A percentile compares a stretch with the other conserved stretches of the same genome.
Evolutionary conservation across 2,113 vertebrate genomes (phyloP).

Genomic region (Mobula birostris): DNA sequence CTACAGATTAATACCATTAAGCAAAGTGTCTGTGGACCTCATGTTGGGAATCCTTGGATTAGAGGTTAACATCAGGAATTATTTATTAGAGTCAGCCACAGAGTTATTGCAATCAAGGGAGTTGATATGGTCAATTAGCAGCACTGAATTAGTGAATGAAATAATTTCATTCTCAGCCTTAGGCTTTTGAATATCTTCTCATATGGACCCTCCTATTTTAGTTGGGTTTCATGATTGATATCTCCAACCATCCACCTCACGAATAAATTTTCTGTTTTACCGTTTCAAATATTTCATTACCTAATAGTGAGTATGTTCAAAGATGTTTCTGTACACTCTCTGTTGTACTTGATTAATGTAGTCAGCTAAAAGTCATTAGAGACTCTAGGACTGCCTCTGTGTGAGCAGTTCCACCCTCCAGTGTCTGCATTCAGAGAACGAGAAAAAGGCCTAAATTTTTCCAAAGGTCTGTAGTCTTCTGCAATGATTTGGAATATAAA

Average conservation of each 20-base stretch:
- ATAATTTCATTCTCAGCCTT: neutral
- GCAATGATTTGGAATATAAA: neutral
- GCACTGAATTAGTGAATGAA: neutral
- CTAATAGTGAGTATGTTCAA: neutral
- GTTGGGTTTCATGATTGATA: neutral
- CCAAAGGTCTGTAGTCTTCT: neutral
- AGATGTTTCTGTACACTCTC: neutral
- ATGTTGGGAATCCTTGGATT: too few relatives aligned
- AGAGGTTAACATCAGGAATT: too few relatives aligned
- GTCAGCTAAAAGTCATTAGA: neutral
- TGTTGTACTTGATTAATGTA: too few relatives aligned
- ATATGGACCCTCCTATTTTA: neutral
- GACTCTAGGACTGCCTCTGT: neutral
- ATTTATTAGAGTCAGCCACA: too few relatives aligned
- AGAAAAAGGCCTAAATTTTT: neutral
- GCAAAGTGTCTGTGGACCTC: too few relatives aligned
- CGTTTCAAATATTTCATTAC: neutral
- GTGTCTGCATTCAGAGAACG: neutral
- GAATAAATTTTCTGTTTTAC: neutral
- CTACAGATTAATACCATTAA: too few relatives aligned
- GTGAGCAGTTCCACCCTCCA: neutral
- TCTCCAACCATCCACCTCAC: neutral
- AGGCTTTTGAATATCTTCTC: neutral
- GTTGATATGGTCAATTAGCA: too few relatives aligned
- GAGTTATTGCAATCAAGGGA: too few relatives aligned